Base-by-base conservation (phyloP, 1,140 invertebrate species). In the Fopius arisanus region DNA sequence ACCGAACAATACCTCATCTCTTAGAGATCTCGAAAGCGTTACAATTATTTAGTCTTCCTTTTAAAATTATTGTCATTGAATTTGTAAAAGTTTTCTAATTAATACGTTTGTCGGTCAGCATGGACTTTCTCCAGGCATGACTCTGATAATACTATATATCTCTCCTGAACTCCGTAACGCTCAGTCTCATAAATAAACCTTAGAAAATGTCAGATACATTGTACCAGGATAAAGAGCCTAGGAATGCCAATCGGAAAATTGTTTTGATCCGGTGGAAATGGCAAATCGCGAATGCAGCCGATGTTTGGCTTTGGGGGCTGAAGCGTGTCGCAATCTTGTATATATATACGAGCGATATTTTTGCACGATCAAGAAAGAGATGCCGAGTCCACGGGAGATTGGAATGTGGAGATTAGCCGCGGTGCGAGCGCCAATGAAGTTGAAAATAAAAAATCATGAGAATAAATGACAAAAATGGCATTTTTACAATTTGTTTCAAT, bases 391-490 rank as follows among this genome's bases (percentile, higher is more conserved):
- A 33, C 26, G 23, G 23, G 70, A 71, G 70, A 71, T 71, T 26
- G 70, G 70, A 71, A 71, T 71, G 70, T 37, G 23, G 70, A 71
- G 70, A 71, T 71, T 71, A 71, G 37, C 37, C 19, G 16, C 70
- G 23, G 70, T 65, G 33, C 26, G 59, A 41, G 54, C 12, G 59
- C 54, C 54, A 63, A 54, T 65, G 54, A 71, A 71, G 62, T 28
- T 33, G 23, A 28, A 65, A 71, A 71, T 26, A 63, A 63, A 63
- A 23, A 63, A 14, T 40, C 14, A 65, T 26, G 37, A 71, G n/a
- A 65, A 63, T 37, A 65, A 65, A 62, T 40, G 31, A 67, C 31
- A 67, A 65, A 43, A 63, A 41, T 63, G 33, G 21, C 59, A 37
- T 21, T 51, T 16, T 51, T 19, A 51, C n/a, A 51, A 51, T 51